Evolutionary conservation across 2,888 invertebrate genomes (phyloP), one percentile per base, ranked within the genome.

Genomic region (Asteroscopus sphinx): DNA sequence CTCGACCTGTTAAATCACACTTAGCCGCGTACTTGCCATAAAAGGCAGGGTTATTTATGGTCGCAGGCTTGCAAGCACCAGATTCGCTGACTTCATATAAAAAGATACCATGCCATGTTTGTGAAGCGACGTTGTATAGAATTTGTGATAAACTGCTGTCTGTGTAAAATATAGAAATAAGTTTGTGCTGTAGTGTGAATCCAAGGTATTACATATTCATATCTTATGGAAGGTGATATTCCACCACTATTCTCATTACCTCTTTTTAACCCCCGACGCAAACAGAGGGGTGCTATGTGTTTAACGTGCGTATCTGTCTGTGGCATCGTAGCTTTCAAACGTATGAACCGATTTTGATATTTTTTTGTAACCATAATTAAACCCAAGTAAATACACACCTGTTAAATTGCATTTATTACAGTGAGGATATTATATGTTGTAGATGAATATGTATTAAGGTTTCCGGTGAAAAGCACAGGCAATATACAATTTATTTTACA

Each of bases 1-100:
- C 48, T 44, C 12, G 61, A 68, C 42, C 68, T 53, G 52, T 45
- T 61, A 21, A 56, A 63, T 70, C 57, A 61, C 21, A 40, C 30
- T 26, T 46, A 39, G 49, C 41, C 51, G 42, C 44, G 41, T 32
- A 28, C 33, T 13, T 15, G 2, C 69, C 64, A 16, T 56, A 64
- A 35, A 66, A 48, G 73, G 70, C 7, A 36, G 28, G 1, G 33
- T 0, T 40, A 58, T 47, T 49, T 58, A 59, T 41, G 44, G 55
- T 36, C n/a, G n/a, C n/a, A 47, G 51, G 48, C 41, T 41, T 16
- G 36, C 45, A 36, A 56, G 54, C 59, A 44, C 54, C 55, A n/a
- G 68, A 74, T 71, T 69, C 30, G 75, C 68, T 64, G 63, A 61
- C 51, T 65, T 61, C 21, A 40, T 68, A 65, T 66, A 73, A 77